Evolutionary conservation across 1,140 invertebrate genomes (phyloP), one percentile per base, ranked within the genome.

Genomic region (Drosophila ogumai): DNA sequence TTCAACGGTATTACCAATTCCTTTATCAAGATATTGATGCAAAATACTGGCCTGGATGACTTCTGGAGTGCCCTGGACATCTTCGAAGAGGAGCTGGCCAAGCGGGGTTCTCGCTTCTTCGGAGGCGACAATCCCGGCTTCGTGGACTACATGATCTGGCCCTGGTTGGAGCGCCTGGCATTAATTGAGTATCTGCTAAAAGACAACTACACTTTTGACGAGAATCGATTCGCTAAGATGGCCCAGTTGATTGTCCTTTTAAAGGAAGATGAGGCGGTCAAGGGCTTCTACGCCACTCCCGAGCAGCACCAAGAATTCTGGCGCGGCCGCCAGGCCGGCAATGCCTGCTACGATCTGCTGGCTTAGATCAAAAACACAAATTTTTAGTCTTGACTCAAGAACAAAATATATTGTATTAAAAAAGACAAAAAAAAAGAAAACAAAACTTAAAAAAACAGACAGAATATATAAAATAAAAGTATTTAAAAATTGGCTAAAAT

Each of bases 101-200:
- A 93, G 54, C 94, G 96, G 58, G 94, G 93, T 36, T 95, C 94
- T 5, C 92, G 92, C 25, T 97, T 95, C 82, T 95, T 96, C 79
- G 94, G 94, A 71, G 96, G 96, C 38, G 82, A 91, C n/a, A 93
- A 94, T 58, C 96, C 96, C 2, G 96, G 96, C 4, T 96, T 96
- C 94, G 93, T 96, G 13, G 97, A 98, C 91, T 96, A 96, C 64
- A 97, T 97, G 96, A 96, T 97, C 63, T 98, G 97, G 97, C 97
- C 97, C 1, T 97, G 96, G 96, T 95, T 96, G 77, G 97, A 98
- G 92, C 94, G 96, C 17, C 47, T 79, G 15, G n/a, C 57, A 3
- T 17, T 79, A 0, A 19, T 86, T 25, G 40, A 82, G 28, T 56
- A 41, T 12, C 0, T 32, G 0, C 17, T 86, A 1, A 66, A 63